A percentile compares a stretch with the other conserved stretches of the same genome.
Conservation (phyloP, 2,888 invertebrate genomes). For the Aelia acuminata region DNA sequence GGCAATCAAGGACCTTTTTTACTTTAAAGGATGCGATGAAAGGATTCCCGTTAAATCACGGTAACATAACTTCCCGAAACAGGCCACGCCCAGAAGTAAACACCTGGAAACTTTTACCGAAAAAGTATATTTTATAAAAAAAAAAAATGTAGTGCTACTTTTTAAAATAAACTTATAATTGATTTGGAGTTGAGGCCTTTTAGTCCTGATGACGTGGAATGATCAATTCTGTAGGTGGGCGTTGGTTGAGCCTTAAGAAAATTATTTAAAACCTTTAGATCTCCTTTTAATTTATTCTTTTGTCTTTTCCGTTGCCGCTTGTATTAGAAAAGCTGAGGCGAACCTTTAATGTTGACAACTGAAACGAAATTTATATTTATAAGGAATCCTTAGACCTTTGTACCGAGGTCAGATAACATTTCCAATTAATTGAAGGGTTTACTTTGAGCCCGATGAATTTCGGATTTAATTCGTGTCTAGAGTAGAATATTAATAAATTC, state of each 20-base stretch:
- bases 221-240: background rate
- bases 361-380: background rate
- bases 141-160: no score
- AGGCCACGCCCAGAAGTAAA: no score
- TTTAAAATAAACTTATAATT: no score
- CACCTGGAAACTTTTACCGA: no score
- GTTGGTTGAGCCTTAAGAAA: background rate
- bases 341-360: background rate
- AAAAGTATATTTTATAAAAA: no score
- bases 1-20: no score
- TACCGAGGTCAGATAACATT: background rate
- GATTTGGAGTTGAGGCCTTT: no score
- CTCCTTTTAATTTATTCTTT: background rate
- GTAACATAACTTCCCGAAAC: no score
- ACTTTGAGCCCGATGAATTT: background rate
- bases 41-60: no score
- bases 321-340: background rate
- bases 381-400: background rate
- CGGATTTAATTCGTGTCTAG: background rate
- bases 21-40: no score
- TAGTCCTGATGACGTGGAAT: background rate
- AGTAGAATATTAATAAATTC: background rate
- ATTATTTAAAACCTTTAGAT: background rate
- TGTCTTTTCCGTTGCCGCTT: background rate
- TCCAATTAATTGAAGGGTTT: background rate